These are phyloP conservation scores for Melipona quadrifasciata DNA, from an alignment of 1,140 invertebrate species.

Conservation along the genomic window DNA sequence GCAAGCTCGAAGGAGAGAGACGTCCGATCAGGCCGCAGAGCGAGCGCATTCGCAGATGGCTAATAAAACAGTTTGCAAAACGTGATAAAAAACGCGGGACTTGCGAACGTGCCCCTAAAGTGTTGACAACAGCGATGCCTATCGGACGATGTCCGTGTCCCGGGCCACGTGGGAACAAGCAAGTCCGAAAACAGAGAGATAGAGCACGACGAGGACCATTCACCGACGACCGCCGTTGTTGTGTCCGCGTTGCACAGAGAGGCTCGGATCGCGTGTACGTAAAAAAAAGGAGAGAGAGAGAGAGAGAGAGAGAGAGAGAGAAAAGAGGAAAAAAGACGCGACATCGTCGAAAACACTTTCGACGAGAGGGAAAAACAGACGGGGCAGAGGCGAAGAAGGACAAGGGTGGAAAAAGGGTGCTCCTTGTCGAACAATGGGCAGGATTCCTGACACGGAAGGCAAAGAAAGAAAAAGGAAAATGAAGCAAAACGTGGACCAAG, in stretches of 20 bases:
- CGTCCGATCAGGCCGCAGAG: not conserved
- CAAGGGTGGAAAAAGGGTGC: not conserved
- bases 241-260: conserved; percentile 28
- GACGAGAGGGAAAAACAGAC: not conserved
- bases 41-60: not conserved
- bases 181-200: conserved; percentile 56
- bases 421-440: not conserved
- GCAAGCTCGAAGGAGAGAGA: too few species aligned
- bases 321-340: not conserved
- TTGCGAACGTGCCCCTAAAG: conserved; percentile 48
- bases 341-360: conserved; percentile 36
- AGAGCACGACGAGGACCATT: conserved; percentile 59
- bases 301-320: not conserved
- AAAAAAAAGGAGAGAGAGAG: conserved; percentile 4
- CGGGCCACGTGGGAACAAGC: conserved; percentile 31
- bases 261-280: conserved; percentile 43
- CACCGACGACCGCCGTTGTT: conserved; percentile 38
- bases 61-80: conserved; percentile 60
- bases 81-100: conserved; percentile 39
- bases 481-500: not conserved
- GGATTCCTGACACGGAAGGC: not conserved
- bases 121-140: conserved; percentile 57
- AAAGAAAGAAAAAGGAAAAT: not conserved
- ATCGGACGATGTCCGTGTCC: conserved; percentile 43
- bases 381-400: not conserved